These are phyloP conservation scores for Halcyon badia DNA, from an alignment of 2,797 vertebrate species.

Conservation along the genomic window DNA sequence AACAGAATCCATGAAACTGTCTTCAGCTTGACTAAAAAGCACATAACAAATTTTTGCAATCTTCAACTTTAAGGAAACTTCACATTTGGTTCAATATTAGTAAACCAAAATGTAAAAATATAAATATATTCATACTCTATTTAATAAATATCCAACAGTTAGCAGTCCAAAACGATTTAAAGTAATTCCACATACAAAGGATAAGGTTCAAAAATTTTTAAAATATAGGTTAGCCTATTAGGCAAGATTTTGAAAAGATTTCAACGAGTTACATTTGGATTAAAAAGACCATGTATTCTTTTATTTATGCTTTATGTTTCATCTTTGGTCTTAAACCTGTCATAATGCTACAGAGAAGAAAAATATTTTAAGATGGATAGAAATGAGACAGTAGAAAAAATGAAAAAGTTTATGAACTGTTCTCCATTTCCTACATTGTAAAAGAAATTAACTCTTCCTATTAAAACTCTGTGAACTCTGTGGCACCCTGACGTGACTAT, in stretches of 20 bases:
- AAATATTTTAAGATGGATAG: neutral
- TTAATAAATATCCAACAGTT: neutral
- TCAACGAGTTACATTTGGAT: neutral
- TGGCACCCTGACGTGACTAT: neutral
- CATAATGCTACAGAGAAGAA: neutral
- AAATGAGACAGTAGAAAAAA: neutral
- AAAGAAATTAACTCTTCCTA: neutral
- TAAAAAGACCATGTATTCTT: constrained; percentile 1
- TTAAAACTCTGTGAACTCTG: neutral
- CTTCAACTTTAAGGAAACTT: neutral
- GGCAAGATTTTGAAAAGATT: neutral
- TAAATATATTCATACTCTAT: neutral
- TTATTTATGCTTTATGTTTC: constrained; percentile 6
- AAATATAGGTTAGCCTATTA: neutral
- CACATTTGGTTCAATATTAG: neutral
- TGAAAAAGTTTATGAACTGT: neutral
- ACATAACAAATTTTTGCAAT: neutral
- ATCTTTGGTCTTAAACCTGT: constrained; percentile 20
- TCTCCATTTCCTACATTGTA: neutral
- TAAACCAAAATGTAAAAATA: neutral
- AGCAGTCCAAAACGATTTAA: neutral
- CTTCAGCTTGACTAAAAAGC: neutral
- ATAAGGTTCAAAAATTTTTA: neutral
- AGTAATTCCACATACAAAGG: neutral
- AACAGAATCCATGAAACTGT: neutral